These are phyloP conservation scores for Phaetusa simplex DNA, from an alignment of 2,113 vertebrate genomes.

Conservation along the genomic window DNA sequence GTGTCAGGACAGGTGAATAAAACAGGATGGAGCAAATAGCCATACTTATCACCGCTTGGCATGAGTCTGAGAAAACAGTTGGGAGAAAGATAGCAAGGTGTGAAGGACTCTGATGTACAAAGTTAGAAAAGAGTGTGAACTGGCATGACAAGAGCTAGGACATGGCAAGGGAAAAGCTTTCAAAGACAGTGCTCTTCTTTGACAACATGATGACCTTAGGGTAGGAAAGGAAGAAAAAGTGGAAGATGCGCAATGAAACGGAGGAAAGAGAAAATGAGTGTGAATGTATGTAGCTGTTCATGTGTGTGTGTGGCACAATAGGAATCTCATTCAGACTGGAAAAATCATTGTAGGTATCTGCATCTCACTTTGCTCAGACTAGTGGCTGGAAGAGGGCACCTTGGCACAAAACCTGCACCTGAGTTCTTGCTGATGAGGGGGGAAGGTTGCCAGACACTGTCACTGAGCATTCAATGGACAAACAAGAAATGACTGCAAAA, in stretches of 20 bases:
- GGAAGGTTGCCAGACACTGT: slow-evolving; percentile 48
- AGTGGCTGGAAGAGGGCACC: neutral
- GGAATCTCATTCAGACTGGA: neutral
- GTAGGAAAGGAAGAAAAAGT: neutral
- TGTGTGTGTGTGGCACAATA: neutral
- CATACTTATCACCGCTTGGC: neutral
- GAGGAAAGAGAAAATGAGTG: neutral
- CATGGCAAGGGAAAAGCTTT: neutral
- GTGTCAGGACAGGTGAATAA: neutral
- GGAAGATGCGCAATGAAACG: neutral
- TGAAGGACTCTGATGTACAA: neutral
- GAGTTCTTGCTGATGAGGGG: neutral
- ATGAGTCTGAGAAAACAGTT: neutral
- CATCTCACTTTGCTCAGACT: neutral
- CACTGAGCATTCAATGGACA: slow-evolving; percentile 51
- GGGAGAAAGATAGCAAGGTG: neutral
- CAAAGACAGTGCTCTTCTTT: neutral
- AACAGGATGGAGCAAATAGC: neutral
- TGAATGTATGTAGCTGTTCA: neutral
- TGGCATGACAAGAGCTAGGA: neutral
- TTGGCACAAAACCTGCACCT: neutral
- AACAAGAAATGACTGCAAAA: slow-evolving; percentile 60
- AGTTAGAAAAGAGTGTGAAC: neutral
- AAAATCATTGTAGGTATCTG: neutral
- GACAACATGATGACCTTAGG: neutral